These are phyloP conservation scores for Alethe diademata DNA, from an alignment of 2,113 vertebrate species.

Conservation along the genomic window DNA sequence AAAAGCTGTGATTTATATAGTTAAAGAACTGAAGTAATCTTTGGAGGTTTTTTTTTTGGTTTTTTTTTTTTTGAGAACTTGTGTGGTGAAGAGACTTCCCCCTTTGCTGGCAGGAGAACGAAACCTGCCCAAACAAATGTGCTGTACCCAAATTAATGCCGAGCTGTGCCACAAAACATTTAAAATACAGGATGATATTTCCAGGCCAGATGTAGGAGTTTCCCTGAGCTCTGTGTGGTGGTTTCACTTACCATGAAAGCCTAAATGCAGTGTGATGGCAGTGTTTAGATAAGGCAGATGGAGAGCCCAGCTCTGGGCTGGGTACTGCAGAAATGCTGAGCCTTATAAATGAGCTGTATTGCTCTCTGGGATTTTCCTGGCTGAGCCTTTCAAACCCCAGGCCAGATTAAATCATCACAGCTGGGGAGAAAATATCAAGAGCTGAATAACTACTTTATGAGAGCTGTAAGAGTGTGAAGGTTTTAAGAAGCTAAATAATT, in stretches of 20 bases:
- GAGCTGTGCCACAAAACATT: not conserved
- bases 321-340: constrained; percentile 28
- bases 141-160: constrained; percentile 1
- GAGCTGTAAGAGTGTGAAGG: constrained; percentile 42
- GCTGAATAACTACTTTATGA: constrained; percentile 61
- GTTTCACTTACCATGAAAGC: constrained; percentile 61
- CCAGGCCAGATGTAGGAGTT: constrained; percentile 48
- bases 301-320: not conserved
- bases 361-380: constrained; percentile 56
- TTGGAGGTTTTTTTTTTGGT: not conserved
- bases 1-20: constrained; percentile 4
- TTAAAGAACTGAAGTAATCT: not conserved
- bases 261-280: constrained; percentile 62
- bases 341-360: constrained; percentile 61
- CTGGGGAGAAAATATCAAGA: constrained; percentile 63
- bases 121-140: not conserved
- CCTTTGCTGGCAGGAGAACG: not conserved
- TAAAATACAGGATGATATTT: constrained; percentile 18
- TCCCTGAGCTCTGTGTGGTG: not conserved
- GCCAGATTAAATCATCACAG: constrained; percentile 70
- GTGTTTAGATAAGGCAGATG: constrained; percentile 69
- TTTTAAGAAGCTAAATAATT: constrained; percentile 58
- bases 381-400: constrained; percentile 42
- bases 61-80: not conserved
- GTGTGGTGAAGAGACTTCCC: constrained; percentile 11